phyloP scores from a whole-genome alignment of 2,113 vertebrate genomes.

The Drymodes brunneopygia region DNA sequence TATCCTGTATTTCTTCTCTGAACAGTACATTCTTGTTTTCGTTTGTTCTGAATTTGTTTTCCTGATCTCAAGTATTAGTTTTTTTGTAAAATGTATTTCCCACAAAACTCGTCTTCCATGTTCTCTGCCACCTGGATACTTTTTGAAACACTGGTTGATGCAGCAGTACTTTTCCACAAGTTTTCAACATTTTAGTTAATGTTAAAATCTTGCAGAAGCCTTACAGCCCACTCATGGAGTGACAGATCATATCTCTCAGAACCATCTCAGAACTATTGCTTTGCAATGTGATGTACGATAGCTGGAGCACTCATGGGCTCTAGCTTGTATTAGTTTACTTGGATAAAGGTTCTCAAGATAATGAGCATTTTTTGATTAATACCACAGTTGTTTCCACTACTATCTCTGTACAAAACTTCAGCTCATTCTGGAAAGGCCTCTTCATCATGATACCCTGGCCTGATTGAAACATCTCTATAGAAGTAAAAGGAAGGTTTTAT shows the following conservation, averaged over 20 bases:
- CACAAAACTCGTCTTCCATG: background rate
- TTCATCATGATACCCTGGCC: background rate
- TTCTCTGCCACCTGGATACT: background rate
- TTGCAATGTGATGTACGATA: background rate
- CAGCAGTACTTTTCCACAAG: background rate
- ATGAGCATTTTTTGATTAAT: background rate
- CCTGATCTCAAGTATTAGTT: background rate
- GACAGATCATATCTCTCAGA: background rate
- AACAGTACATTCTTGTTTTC: background rate
- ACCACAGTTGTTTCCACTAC: background rate
- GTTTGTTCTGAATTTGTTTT: background rate
- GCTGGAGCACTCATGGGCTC: background rate
- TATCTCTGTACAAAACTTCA: background rate
- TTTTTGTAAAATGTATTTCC: background rate
- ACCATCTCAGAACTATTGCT: background rate
- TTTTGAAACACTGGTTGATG: background rate
- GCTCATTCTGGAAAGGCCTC: background rate
- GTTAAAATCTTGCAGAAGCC: background rate
- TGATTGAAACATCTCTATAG: background rate
- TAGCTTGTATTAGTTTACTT: background rate
- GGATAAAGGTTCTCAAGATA: background rate
- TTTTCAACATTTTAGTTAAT: background rate
- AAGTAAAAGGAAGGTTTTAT: background rate
- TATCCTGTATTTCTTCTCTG: background rate
- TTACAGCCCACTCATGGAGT: rapidly evolving